Conservation (phyloP, 2,888 invertebrate genomes). For the Imbricaverruca yamaguchii region DNA sequence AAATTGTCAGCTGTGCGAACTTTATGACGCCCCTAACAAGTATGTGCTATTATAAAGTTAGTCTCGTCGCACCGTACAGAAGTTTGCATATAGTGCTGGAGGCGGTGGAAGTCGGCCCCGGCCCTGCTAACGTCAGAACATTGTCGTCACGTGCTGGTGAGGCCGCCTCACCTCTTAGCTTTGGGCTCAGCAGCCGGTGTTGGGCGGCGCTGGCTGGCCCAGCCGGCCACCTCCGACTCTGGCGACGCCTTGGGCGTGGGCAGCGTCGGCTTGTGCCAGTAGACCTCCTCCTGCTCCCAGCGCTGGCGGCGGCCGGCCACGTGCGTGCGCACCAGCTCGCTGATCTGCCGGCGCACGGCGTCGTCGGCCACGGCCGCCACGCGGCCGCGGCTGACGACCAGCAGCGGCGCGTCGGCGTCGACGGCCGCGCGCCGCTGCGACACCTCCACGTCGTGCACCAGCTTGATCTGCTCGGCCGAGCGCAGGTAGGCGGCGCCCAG, state of each 20-base stretch:
- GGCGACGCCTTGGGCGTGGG: background rate
- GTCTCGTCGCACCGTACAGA: no score
- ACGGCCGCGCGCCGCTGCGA: background rate
- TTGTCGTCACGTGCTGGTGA: no score
- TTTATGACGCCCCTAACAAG: no score
- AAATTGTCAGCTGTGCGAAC: no score
- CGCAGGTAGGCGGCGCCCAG: background rate
- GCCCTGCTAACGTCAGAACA: no score
- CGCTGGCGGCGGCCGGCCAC: background rate
- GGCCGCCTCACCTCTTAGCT: background rate
- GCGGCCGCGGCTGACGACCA: background rate
- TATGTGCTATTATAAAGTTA: no score
- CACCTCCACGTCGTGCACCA: background rate
- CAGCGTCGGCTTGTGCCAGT: background rate
- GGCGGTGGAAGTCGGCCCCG: no score
- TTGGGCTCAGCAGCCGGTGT: background rate
- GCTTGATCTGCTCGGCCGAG: background rate
- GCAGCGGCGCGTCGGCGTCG: no score
- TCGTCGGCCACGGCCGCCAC: background rate
- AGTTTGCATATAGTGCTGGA: no score
- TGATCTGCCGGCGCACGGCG: background rate
- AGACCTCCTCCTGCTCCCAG: background rate
- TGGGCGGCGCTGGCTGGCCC: background rate
- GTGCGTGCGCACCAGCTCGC: background rate
- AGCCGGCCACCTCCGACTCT: slow-evolving; percentile 8